Evolutionary conservation across 2,113 vertebrate genomes (phyloP), one percentile per base, ranked within the genome.

Genomic region (Camelus dromedarius): DNA sequence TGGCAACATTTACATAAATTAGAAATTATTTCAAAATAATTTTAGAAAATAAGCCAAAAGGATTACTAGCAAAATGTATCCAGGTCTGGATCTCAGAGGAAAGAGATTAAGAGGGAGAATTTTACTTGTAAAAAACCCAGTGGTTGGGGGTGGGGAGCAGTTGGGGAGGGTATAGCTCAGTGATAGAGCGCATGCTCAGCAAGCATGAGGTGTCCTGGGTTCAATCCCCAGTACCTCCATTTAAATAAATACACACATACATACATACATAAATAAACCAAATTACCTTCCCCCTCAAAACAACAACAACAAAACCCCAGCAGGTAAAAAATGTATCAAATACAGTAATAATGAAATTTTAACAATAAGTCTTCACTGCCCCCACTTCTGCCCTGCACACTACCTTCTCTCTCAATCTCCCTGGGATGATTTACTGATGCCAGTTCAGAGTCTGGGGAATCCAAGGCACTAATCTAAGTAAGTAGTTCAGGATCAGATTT

Each of bases 21-120:
- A 89, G n/a, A 91, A 92, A 76, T 91, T 81, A 84, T 91, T 73
- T 95, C 46, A 83, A 95, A 96, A 76, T 54, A 64, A 62, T 30
- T 52, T n/a, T 50, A 24, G 35, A 46, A 32, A 90, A 84, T 64
- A 26, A 66, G 60, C 72, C 82, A 42, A 89, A 95, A 56, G n/a
- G 54, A 42, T 54, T 67, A 15, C 52, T 24, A 88, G 76, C 26
- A 76, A 94, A 94, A 30, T 32, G 8, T 54, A 91, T 8, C 26
- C 10, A 96, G 35, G 15, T 96, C 89, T 95, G 77, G 82, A 83
- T 85, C 76, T 85, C 81, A 75, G 11, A 93, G 64, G 67, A 89
- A 83, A 75, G 62, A 67, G 38, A 66, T 46, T 9, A 89, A 96
- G 30, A 93, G 30, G 82, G 0, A 92, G 50, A 88, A 85, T 94